These are phyloP conservation scores for Colius striatus DNA, from an alignment of 2,113 vertebrate genomes.

Conservation along the genomic window DNA sequence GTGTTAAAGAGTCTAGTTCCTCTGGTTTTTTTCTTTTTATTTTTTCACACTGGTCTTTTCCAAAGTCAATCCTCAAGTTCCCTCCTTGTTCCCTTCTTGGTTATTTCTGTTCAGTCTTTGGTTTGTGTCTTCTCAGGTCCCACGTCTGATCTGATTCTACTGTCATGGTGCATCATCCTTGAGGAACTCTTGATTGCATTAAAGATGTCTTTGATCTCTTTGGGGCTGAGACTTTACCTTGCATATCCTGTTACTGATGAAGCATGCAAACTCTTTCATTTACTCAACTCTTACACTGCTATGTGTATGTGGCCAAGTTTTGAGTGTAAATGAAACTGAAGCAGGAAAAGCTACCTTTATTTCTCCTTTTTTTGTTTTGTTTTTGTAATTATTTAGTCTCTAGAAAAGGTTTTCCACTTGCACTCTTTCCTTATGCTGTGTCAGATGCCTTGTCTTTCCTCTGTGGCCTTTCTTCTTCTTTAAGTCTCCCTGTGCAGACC, in stretches of 20 bases:
- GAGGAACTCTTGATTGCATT: not conserved
- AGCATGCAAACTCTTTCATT: not conserved
- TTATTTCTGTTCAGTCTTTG: not conserved
- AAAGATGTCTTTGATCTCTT: not conserved
- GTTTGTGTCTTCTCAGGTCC: not conserved
- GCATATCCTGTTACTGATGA: not conserved
- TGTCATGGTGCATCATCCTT: not conserved
- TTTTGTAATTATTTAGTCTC: not conserved
- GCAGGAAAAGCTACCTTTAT: not conserved
- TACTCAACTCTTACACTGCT: not conserved
- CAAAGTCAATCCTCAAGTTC: not conserved
- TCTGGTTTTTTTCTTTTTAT: too few species aligned
- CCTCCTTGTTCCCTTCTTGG: not conserved
- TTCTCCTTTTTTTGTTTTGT: too few species aligned
- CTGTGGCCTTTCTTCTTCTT: not conserved
- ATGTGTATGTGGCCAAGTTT: not conserved
- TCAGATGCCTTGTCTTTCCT: not conserved
- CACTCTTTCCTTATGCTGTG: not conserved
- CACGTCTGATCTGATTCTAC: not conserved
- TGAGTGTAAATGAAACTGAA: not conserved
- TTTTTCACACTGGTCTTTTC: not conserved
- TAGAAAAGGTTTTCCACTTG: not conserved
- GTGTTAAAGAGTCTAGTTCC: not conserved
- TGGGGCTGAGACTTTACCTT: not conserved
- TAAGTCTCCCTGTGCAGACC: not conserved